Percentiles rank a stretch among this genome's conserved stretches.
Evolutionary conservation across 1,140 invertebrate genomes (phyloP).

Genomic region (Drosophila sulfurigaster): DNA sequence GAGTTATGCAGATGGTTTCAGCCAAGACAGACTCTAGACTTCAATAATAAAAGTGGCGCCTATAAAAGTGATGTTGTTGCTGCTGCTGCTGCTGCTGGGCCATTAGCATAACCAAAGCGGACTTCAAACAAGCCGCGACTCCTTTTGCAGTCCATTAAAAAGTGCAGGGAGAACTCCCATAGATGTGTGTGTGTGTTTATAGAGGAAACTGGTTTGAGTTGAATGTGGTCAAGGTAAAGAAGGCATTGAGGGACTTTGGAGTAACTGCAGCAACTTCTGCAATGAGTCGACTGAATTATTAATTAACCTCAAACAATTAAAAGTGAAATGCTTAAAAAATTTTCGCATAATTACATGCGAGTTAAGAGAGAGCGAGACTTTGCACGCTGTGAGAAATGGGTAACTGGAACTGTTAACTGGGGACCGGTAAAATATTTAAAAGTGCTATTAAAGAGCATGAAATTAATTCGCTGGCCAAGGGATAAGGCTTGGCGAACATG

Average conservation of each 20-base stretch:
- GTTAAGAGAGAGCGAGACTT: background rate
- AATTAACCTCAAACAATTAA: slow-evolving; percentile 81
- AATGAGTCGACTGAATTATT: slow-evolving; percentile 76
- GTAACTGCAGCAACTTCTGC: slow-evolving; percentile 62
- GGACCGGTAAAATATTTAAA: slow-evolving; percentile 58
- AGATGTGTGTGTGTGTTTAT: background rate
- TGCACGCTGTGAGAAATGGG: background rate
- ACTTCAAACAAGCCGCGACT: slow-evolving; percentile 34
- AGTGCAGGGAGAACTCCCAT: slow-evolving; percentile 41
- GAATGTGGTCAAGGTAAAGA: slow-evolving; percentile 52
- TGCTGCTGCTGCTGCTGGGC: background rate
- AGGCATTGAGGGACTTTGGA: slow-evolving; percentile 26
- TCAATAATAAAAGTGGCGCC: slow-evolving; percentile 53
- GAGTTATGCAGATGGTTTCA: slow-evolving; percentile 65
- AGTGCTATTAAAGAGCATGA: slow-evolving; percentile 50
- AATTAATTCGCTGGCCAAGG: slow-evolving; percentile 45
- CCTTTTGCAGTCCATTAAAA: slow-evolving; percentile 74
- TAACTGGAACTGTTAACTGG: slow-evolving; percentile 16
- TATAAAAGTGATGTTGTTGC: slow-evolving; percentile 50
- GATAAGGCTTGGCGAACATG: background rate
- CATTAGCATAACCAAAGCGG: slow-evolving; percentile 67
- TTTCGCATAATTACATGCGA: slow-evolving; percentile 55
- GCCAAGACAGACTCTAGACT: slow-evolving; percentile 63
- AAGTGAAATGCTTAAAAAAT: slow-evolving; percentile 64
- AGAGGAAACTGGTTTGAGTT: slow-evolving; percentile 6